Base-by-base conservation (phyloP, 2,113 vertebrate species). In the Clarias magur region DNA sequence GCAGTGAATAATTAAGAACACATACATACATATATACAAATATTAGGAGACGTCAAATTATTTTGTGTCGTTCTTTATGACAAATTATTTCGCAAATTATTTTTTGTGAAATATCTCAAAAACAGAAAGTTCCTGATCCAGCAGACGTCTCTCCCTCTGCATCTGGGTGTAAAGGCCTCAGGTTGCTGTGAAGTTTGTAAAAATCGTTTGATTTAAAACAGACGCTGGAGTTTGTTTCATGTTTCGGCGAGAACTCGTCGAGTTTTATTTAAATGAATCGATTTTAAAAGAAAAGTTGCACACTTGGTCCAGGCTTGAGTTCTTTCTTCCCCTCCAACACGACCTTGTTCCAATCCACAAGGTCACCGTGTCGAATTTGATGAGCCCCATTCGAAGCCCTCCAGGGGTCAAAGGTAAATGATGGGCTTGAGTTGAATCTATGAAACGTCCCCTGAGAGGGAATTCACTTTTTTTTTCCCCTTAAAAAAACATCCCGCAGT, bases 401-500 rank as follows among this genome's bases (percentile, higher is more conserved):
- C 87, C 63, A 60, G 17, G 34, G 85, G 83, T 82, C 87, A 63
- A 70, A 86, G 93, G 90, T 92, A 92, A 91, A 88, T 83, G 54
- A 89, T 84, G 88, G 91, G 91, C 89, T 93, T 91, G 57, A 85
- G 7, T 57, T 59, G 82, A 85, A 88, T 89, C 56, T 94, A 91
- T 89, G 88, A 87, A 93, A 86, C 56, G 23, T 87, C 92, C 91
- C 88, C 73, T 82, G 91, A 91, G 89, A 92, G 57, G 56, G 83
- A 59, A 81, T 92, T 93, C 92, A 91, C 90, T 82, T 89, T 91
- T 88, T 34, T 90, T 88, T 91, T 73, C 48, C 48, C 7, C 6
- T 4, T 42, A n/a, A n/a, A 48, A 82, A 89, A 94, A 94, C 94
- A 93, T 93, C 91, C 91, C 87, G 83, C 48, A 8, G 54, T 80